Percentiles rank a stretch among this genome's conserved stretches.
phyloP scores from a whole-genome alignment of 30 jellyfish, hydroid and myxozoan genomes.

The Aurelia sp. region DNA sequence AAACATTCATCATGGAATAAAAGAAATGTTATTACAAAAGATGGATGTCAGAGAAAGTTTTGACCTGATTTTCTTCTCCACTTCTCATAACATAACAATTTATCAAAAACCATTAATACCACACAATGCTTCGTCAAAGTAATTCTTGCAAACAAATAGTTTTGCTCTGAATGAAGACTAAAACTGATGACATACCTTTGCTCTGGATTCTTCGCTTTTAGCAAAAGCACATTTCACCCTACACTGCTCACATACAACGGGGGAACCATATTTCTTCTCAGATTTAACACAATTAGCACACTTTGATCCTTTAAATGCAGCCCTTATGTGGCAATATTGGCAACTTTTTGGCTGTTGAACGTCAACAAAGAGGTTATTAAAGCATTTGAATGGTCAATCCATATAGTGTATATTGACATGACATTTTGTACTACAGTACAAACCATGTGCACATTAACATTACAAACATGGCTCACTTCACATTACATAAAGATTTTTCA shows the following conservation, averaged over 20 bases:
- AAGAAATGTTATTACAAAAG: too few relatives aligned
- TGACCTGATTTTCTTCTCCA: not conserved
- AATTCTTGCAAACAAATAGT: not conserved
- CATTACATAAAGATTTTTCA: too few relatives aligned
- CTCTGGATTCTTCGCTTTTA: constrained; percentile 71
- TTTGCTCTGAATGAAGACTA: not conserved
- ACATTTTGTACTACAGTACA: too few relatives aligned
- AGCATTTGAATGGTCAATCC: not conserved
- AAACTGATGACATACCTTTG: constrained; percentile 33
- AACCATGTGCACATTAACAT: too few relatives aligned
- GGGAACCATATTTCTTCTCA: constrained; percentile 90
- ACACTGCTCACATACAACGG: constrained; percentile 86
- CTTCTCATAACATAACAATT: not conserved
- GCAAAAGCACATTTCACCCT: constrained; percentile 86
- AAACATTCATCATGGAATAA: not conserved
- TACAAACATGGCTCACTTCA: too few relatives aligned
- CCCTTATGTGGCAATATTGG: constrained; percentile 79
- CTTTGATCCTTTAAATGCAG: constrained; percentile 84
- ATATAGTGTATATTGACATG: not conserved
- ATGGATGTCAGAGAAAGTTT: too few relatives aligned
- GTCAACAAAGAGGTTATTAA: not conserved
- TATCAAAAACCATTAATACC: too few relatives aligned
- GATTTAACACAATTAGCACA: constrained; percentile 90
- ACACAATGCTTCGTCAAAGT: too few relatives aligned
- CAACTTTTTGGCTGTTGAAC: constrained; percentile 79